Conservation (phyloP, 2,113 vertebrate genomes). For the Cranoglanis bouderius region DNA sequence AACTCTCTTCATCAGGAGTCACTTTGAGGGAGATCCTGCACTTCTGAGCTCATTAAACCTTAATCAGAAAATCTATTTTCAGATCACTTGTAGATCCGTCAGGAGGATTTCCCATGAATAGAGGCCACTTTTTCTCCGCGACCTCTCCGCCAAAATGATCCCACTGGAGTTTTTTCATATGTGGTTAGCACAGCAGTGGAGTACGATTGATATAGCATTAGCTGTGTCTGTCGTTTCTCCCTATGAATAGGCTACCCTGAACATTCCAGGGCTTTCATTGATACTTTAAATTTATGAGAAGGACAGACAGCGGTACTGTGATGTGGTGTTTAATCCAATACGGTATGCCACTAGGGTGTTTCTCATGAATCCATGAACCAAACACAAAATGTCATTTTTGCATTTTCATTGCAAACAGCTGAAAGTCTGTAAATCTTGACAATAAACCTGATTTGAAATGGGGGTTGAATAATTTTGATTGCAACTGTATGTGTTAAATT, state of each 20-base stretch:
- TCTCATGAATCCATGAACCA: background rate
- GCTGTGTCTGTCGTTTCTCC: background rate
- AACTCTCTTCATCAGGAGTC: slow-evolving; percentile 61
- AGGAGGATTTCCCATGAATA: slow-evolving; percentile 70
- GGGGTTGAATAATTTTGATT: too few species aligned
- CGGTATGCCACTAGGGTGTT: background rate
- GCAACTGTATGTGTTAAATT: too few species aligned
- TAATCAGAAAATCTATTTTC: slow-evolving; percentile 82
- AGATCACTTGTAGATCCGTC: slow-evolving; percentile 74
- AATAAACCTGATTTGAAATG: too few species aligned
- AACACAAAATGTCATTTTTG: background rate
- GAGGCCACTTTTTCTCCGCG: slow-evolving; percentile 60
- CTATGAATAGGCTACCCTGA: background rate
- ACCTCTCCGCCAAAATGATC: slow-evolving; percentile 37
- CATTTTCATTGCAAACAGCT: too few species aligned
- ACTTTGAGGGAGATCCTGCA: slow-evolving; percentile 71
- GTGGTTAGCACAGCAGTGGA: slow-evolving; percentile 29
- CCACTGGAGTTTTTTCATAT: slow-evolving; percentile 36
- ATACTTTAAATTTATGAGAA: background rate
- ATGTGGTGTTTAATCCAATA: background rate
- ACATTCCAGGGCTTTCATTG: background rate
- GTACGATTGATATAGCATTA: background rate
- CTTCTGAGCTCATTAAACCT: slow-evolving; percentile 79
- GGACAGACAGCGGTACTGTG: background rate
- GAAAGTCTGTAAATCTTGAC: too few species aligned